phyloP scores from a whole-genome alignment of 2,113 vertebrate species.

The Macrotus californicus region DNA sequence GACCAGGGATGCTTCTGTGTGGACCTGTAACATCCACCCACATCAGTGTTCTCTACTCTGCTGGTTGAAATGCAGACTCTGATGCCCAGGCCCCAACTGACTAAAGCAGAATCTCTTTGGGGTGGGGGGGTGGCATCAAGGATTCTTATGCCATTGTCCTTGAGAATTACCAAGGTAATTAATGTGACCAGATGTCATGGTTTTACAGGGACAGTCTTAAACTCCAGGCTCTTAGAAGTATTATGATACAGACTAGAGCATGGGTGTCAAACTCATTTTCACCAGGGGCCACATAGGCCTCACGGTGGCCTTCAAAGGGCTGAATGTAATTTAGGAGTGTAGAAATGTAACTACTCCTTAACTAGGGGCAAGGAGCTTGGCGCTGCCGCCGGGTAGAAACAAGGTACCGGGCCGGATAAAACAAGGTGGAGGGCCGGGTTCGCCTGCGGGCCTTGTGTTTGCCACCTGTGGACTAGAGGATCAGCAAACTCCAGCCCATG shows the following conservation, averaged over 20 bases:
- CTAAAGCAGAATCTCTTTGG: not conserved
- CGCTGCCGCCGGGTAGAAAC: too few species aligned
- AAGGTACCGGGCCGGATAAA: too few species aligned
- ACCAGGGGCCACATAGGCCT: too few species aligned
- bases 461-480: too few species aligned
- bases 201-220: not conserved
- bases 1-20: not conserved
- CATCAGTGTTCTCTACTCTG: not conserved
- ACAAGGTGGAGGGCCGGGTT: too few species aligned
- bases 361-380: too few species aligned
- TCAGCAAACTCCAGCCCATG: not conserved
- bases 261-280: too few species aligned
- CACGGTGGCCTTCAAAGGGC: too few species aligned
- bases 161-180: not conserved
- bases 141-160: not conserved
- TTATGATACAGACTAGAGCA: not conserved
- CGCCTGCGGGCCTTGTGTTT: too few species aligned
- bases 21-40: not conserved
- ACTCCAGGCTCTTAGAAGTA: not conserved
- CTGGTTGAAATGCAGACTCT: not conserved
- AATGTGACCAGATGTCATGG: not conserved
- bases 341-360: too few species aligned
- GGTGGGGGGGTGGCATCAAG: not conserved
- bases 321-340: too few species aligned
- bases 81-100: not conserved